Evolutionary conservation across 2,888 invertebrate species (phyloP).

Genomic region (Drosophila basisetae): DNA sequence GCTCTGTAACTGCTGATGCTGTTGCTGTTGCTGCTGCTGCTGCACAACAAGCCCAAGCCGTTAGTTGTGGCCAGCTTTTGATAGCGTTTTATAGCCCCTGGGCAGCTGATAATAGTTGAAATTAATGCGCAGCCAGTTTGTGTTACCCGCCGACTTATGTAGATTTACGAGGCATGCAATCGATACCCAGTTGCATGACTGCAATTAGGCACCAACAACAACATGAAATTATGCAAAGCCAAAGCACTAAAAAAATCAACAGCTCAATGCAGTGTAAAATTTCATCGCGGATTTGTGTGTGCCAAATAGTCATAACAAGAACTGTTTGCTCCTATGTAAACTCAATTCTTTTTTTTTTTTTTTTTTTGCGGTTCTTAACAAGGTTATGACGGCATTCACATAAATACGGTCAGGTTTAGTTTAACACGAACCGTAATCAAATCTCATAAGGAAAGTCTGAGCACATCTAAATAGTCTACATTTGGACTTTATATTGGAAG

Average conservation of each 20-base stretch:
- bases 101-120: conserved; percentile 71
- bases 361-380: conserved; percentile 16
- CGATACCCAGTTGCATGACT: conserved; percentile 70
- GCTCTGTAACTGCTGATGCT: conserved; percentile 30
- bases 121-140: conserved; percentile 65
- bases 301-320: conserved; percentile 24
- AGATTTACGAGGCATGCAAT: conserved; percentile 77
- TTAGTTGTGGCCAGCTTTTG: conserved; percentile 57
- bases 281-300: neutral
- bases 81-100: conserved; percentile 62
- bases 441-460: neutral
- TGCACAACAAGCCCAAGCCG: conserved; percentile 46
- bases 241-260: conserved; percentile 6
- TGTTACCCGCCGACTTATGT: conserved; percentile 47
- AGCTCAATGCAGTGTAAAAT: conserved; percentile 25
- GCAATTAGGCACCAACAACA: conserved; percentile 62
- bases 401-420: neutral
- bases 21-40: neutral
- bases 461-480: neutral
- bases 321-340: neutral
- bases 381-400: conserved; percentile 30
- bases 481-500: neutral
- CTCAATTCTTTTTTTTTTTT: neutral
- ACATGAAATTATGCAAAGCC: conserved; percentile 48
- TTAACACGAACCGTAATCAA: neutral